A percentile compares a stretch with the other conserved stretches of the same genome.
Evolutionary conservation across 92 coral and sea anemone species (phyloP).

Genomic region (Actinernus sp.): DNA sequence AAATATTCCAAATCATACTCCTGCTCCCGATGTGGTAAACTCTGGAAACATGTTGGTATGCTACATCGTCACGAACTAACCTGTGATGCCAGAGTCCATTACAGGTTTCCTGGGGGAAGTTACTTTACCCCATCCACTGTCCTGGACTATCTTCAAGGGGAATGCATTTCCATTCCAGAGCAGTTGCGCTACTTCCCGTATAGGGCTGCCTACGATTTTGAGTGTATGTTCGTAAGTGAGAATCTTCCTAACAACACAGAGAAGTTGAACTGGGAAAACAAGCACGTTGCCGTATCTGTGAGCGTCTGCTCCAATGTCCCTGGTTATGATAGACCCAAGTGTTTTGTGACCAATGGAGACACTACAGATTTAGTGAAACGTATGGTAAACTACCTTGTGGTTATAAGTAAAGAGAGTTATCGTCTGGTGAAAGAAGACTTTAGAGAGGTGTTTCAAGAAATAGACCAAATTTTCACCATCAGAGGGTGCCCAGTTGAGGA

Average conservation of each 20-base stretch:
- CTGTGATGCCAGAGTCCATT: constrained; percentile 4
- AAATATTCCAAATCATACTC: constrained; percentile 13
- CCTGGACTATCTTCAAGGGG: constrained; percentile 7
- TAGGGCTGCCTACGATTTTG: constrained; percentile 20
- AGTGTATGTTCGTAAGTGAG: not conserved
- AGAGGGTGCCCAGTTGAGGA: not conserved
- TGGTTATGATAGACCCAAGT: constrained; percentile 8
- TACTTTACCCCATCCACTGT: constrained; percentile 2
- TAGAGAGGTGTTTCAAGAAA: not conserved
- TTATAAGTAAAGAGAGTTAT: constrained; percentile 12
- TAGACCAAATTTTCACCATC: not conserved
- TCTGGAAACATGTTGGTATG: not conserved
- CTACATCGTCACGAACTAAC: constrained; percentile 7
- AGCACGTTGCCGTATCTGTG: constrained; percentile 22
- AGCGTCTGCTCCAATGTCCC: constrained; percentile 38
- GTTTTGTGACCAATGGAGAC: constrained; percentile 18
- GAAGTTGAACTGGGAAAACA: constrained; percentile 3
- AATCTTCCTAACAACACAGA: constrained; percentile 10
- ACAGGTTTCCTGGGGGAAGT: constrained; percentile 21
- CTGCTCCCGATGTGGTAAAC: constrained; percentile 39
- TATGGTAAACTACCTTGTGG: not conserved
- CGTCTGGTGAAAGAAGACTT: not conserved
- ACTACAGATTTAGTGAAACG: not conserved
- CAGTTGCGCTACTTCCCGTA: not conserved
- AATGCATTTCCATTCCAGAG: not conserved